Evolutionary conservation across 2,797 vertebrate species (phyloP).

Genomic region (Pampus argenteus): DNA sequence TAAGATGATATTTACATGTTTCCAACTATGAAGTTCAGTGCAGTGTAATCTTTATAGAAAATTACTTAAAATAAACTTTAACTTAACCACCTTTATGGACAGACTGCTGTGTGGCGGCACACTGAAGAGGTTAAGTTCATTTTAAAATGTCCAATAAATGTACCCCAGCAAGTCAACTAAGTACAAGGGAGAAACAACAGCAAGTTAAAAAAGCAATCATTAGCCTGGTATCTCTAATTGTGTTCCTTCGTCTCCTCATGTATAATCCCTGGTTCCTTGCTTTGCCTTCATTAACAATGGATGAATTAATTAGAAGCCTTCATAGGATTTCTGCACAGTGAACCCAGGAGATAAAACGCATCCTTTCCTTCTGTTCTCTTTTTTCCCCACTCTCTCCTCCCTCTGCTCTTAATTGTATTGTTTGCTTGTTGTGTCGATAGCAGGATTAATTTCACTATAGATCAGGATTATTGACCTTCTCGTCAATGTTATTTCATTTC

Average conservation of each 20-base stretch:
- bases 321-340: conserved; percentile 87
- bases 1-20: neutral
- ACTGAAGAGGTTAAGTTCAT: conserved; percentile 43
- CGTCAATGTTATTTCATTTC: conserved; percentile 89
- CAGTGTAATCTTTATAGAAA: neutral
- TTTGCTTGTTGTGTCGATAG: conserved; percentile 88
- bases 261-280: conserved; percentile 85
- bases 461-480: conserved; percentile 87
- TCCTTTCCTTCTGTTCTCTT: conserved; percentile 64
- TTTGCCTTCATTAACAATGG: conserved; percentile 90
- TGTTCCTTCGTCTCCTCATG: conserved; percentile 82
- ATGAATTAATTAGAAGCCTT: conserved; percentile 92
- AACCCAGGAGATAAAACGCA: conserved; percentile 87
- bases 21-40: neutral
- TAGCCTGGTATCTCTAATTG: conserved; percentile 89
- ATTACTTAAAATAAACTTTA: conserved; percentile 27
- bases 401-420: conserved; percentile 85
- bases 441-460: conserved; percentile 88
- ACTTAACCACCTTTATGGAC: conserved; percentile 11
- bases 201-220: conserved; percentile 85
- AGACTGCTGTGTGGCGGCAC: conserved; percentile 3
- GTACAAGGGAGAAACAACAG: conserved; percentile 74
- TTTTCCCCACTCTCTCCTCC: conserved; percentile 56
- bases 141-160: conserved; percentile 80
- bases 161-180: conserved; percentile 67